phyloP scores from a whole-genome alignment of 1,140 invertebrate genomes.

The Eulimnadia texana region DNA sequence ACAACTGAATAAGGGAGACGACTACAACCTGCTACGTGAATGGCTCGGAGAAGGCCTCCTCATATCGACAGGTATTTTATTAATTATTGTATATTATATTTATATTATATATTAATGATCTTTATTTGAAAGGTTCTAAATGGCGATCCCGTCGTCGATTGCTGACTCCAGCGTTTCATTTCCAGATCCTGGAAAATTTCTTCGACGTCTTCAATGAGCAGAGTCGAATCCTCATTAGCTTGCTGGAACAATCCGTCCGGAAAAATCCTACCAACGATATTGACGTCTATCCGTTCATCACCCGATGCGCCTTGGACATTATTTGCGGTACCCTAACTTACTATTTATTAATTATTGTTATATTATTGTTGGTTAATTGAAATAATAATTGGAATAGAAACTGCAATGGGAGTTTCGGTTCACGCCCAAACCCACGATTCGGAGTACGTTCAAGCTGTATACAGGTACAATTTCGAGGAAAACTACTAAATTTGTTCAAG shows the following conservation, averaged over 20 bases:
- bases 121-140: conserved; percentile 26
- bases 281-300: conserved; percentile 58
- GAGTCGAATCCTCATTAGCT: conserved; percentile 33
- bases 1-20: conserved; percentile 34
- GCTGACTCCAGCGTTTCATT: conserved; percentile 48
- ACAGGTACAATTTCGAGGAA: conserved; percentile 47
- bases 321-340: conserved; percentile 53
- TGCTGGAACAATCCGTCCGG: conserved; percentile 24
- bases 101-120: not conserved
- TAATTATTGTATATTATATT: conserved; percentile 11
- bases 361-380: conserved; percentile 21
- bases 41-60: conserved; percentile 37
- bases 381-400: conserved; percentile 46
- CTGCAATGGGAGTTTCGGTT: conserved; percentile 63
- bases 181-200: conserved; percentile 45
- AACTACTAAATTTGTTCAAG: too few relatives aligned
- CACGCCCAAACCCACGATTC: conserved; percentile 52
- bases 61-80: conserved; percentile 24
- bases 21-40: conserved; percentile 35
- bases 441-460: conserved; percentile 59
- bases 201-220: conserved; percentile 30
- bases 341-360: not conserved
- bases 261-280: conserved; percentile 33
- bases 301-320: conserved; percentile 70
- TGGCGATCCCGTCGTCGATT: conserved; percentile 40